Evolutionary conservation across 2,113 vertebrate species (phyloP).

Genomic region (Chaetodon auriga): DNA sequence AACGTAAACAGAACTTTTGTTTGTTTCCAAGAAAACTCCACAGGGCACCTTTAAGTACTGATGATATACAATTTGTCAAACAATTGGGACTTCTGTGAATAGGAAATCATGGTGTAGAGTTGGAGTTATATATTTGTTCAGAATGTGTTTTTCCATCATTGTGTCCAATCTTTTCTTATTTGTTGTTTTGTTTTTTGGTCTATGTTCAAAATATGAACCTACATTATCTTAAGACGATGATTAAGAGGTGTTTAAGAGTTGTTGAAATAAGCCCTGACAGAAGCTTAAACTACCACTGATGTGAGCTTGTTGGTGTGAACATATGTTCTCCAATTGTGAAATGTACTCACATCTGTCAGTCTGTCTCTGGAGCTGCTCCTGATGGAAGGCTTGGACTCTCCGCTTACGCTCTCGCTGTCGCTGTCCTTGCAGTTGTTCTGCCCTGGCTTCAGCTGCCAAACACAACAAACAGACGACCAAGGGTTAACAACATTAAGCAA

Average conservation of each 20-base stretch:
- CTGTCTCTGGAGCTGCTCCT: slow-evolving; percentile 93
- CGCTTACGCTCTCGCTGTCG: slow-evolving; percentile 91
- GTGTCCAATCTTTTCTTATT: background rate
- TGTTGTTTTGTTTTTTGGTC: background rate
- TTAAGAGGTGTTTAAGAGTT: background rate
- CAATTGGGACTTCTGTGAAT: background rate
- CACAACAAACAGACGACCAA: slow-evolving; percentile 59
- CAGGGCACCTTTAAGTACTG: background rate
- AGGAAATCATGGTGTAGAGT: background rate
- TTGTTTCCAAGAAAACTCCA: background rate
- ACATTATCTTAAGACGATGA: background rate
- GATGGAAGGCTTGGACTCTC: slow-evolving; percentile 90
- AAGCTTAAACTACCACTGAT: background rate
- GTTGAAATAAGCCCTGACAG: background rate
- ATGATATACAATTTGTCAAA: background rate
- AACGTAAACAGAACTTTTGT: background rate
- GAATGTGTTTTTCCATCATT: background rate
- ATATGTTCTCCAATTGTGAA: too few species aligned
- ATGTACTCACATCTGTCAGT: slow-evolving; percentile 93
- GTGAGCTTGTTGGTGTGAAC: background rate
- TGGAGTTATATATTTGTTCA: background rate
- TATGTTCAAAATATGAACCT: background rate
- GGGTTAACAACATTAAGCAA: slow-evolving; percentile 54
- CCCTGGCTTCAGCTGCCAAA: slow-evolving; percentile 90
- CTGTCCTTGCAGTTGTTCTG: slow-evolving; percentile 94